phyloP scores from a whole-genome alignment of 2,113 vertebrate genomes.

The Camelus dromedarius region DNA sequence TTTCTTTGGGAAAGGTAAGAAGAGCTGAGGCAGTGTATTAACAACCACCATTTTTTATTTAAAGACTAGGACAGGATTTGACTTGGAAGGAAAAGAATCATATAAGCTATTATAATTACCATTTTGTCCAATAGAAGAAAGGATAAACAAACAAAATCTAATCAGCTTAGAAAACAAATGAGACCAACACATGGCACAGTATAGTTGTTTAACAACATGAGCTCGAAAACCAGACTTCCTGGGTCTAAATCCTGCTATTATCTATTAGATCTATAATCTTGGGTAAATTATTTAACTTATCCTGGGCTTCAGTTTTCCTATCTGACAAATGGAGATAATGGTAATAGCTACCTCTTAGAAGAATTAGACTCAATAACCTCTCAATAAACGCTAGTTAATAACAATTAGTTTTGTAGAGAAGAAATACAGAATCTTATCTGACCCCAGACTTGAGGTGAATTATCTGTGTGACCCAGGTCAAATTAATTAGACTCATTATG shows the following conservation, averaged over 20 bases:
- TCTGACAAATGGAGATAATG: background rate
- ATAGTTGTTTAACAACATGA: background rate
- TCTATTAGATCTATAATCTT: background rate
- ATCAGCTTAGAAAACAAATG: background rate
- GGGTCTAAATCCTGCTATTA: background rate
- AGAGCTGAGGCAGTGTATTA: background rate
- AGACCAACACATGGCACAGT: background rate
- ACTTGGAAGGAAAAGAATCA: background rate
- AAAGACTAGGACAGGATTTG: background rate
- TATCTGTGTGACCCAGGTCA: background rate
- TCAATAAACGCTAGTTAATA: background rate
- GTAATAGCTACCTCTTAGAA: background rate
- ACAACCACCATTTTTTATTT: background rate
- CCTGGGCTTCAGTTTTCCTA: background rate
- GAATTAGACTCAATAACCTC: background rate
- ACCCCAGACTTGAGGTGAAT: background rate
- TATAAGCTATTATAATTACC: background rate
- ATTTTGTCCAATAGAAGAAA: background rate
- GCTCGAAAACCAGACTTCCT: background rate
- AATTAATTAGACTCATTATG: conserved; percentile 29
- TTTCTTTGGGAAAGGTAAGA: background rate
- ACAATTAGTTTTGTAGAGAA: background rate
- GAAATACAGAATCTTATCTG: background rate
- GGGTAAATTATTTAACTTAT: background rate
- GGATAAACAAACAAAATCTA: background rate